These are phyloP conservation scores for Gambelia wislizenii DNA, from an alignment of 2,797 vertebrate genomes.

Conservation along the genomic window DNA sequence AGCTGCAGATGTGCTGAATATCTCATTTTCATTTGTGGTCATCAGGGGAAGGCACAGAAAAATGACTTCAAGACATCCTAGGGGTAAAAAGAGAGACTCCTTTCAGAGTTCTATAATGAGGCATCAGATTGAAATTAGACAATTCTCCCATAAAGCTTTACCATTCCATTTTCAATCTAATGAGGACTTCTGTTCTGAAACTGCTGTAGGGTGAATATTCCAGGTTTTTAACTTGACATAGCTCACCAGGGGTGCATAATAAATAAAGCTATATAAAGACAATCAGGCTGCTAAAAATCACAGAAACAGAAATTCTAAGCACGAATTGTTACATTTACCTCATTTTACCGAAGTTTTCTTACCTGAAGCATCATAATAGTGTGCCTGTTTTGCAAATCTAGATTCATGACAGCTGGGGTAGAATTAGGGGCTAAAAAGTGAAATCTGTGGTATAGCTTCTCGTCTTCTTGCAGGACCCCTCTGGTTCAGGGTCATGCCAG, in stretches of 20 bases:
- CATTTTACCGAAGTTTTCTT: background rate
- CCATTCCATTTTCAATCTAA: slow-evolving; percentile 6
- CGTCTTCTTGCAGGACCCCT: background rate
- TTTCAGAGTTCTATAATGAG: slow-evolving; percentile 8
- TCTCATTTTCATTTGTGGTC: background rate
- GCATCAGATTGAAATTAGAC: slow-evolving; percentile 9
- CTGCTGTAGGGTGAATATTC: slow-evolving; percentile 15
- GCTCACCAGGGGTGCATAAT: background rate
- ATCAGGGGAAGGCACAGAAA: background rate
- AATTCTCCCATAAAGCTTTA: background rate
- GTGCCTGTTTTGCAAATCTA: slow-evolving; percentile 3
- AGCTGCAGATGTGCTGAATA: background rate
- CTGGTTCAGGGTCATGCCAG: background rate
- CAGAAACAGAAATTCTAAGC: background rate
- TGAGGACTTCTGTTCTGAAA: background rate
- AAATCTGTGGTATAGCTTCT: background rate
- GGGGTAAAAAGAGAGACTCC: background rate
- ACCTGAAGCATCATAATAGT: accelerated
- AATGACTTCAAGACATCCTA: background rate
- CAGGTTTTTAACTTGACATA: background rate
- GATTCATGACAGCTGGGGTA: slow-evolving; percentile 17
- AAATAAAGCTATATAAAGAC: background rate
- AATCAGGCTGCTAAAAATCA: background rate
- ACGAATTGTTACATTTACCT: slow-evolving; percentile 1
- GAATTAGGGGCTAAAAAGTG: background rate